Evolutionary conservation across 1,140 invertebrate species (phyloP).

Genomic region (Drosophila saltans): DNA sequence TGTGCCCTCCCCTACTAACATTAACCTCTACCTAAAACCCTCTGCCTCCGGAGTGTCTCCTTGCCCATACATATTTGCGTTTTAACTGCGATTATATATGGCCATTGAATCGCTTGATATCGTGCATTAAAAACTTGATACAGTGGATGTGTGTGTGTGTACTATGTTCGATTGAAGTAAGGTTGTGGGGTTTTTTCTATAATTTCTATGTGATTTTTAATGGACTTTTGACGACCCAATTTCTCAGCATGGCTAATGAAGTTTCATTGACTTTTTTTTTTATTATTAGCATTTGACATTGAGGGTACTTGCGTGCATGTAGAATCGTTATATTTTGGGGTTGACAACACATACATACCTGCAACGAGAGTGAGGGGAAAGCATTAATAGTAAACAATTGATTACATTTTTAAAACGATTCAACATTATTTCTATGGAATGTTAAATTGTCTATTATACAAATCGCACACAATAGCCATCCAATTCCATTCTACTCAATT

Average conservation of each 20-base stretch:
- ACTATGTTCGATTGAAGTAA: no score
- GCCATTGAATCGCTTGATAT: constrained; percentile 34
- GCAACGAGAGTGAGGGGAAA: constrained; percentile 39
- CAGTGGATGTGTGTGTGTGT: background rate
- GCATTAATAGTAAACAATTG: background rate
- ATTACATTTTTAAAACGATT: background rate
- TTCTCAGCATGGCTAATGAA: constrained; percentile 49
- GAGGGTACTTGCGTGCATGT: constrained; percentile 58
- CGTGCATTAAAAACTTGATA: constrained; percentile 39
- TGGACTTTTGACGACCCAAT: constrained; percentile 69
- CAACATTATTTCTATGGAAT: background rate
- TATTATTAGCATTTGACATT: constrained; percentile 23
- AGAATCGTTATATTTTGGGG: background rate
- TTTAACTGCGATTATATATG: constrained; percentile 53
- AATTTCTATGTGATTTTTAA: constrained; percentile 62
- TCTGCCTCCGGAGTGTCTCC: background rate
- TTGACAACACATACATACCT: constrained; percentile 55
- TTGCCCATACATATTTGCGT: constrained; percentile 57
- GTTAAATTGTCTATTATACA: constrained; percentile 6
- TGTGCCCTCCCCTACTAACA: background rate
- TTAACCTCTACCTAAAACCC: background rate
- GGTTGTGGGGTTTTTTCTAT: constrained; percentile 35
- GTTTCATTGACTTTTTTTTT: constrained; percentile 47
- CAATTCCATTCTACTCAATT: constrained; percentile 5
- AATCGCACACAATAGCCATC: background rate